phyloP scores from a whole-genome alignment of 2,888 invertebrate genomes.

The Pachliopta kotzebuea region DNA sequence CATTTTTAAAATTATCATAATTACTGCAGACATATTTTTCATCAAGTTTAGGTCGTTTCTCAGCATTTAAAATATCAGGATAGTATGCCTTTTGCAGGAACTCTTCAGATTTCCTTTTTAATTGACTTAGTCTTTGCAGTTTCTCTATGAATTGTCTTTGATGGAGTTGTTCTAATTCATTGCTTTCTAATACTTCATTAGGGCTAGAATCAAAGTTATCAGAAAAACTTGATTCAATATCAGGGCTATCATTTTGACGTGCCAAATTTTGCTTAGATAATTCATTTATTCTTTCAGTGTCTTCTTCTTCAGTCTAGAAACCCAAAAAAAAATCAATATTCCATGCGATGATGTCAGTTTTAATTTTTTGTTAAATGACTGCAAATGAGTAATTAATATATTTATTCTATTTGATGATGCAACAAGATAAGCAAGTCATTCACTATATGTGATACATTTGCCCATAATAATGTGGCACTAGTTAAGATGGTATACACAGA shows the following conservation, averaged over 20 bases:
- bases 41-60: constrained; percentile 67
- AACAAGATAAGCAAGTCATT: too few relatives aligned
- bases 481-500: too few relatives aligned
- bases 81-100: constrained; percentile 70
- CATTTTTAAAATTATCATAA: constrained; percentile 58
- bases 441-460: too few relatives aligned
- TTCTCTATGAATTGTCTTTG: constrained; percentile 71
- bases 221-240: constrained; percentile 55
- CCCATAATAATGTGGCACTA: too few relatives aligned
- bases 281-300: constrained; percentile 59
- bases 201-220: constrained; percentile 53
- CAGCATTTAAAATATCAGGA: constrained; percentile 56
- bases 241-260: constrained; percentile 53
- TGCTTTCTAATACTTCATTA: constrained; percentile 52
- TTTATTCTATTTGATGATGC: too few relatives aligned
- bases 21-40: constrained; percentile 57
- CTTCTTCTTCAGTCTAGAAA: constrained; percentile 69
- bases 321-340: constrained; percentile 2
- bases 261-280: constrained; percentile 53
- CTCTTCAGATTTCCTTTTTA: constrained; percentile 75
- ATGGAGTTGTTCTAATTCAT: constrained; percentile 58
- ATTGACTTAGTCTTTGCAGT: constrained; percentile 65
- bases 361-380: too few relatives aligned
- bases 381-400: too few relatives aligned
- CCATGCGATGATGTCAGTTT: too few relatives aligned